phyloP scores from a whole-genome alignment of 2,888 invertebrate genomes.

The Drosophila koepferae region DNA sequence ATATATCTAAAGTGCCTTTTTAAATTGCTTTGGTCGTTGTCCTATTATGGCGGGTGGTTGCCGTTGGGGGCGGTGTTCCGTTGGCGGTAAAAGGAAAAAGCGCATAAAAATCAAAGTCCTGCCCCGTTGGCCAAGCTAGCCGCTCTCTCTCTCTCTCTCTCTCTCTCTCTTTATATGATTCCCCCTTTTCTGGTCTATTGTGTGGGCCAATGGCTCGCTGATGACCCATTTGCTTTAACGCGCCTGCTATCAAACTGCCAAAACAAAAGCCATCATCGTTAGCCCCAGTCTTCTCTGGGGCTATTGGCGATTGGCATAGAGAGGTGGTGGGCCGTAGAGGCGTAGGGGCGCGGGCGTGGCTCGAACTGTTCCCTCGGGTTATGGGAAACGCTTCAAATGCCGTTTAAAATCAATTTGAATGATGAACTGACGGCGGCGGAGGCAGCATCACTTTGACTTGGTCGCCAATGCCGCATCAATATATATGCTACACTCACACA shows the following conservation, averaged over 20 bases:
- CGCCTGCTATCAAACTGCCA: conserved; percentile 79
- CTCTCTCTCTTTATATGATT: background rate
- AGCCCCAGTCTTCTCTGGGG: conserved; percentile 35
- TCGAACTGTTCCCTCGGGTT: conserved; percentile 54
- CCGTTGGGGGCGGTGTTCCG: background rate
- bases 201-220: conserved; percentile 67
- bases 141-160: background rate
- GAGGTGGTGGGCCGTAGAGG: too few species aligned
- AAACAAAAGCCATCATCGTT: conserved; percentile 81
- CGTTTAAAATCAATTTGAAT: conserved; percentile 81
- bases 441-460: conserved; percentile 33
- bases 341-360: background rate
- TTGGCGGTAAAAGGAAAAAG: conserved; percentile 41
- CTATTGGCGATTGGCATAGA: background rate
- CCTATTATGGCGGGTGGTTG: conserved; percentile 39
- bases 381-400: conserved; percentile 75
- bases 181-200: conserved; percentile 53
- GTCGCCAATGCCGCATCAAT: conserved; percentile 29
- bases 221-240: conserved; percentile 82
- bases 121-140: conserved; percentile 24
- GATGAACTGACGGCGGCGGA: conserved; percentile 60
- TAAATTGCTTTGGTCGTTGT: conserved; percentile 62
- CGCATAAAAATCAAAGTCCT: conserved; percentile 71
- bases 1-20: conserved; percentile 65
- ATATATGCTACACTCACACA: conserved; percentile 10